Evolutionary conservation across 2,888 invertebrate species (phyloP).

Genomic region (Heteropelma amictum): DNA sequence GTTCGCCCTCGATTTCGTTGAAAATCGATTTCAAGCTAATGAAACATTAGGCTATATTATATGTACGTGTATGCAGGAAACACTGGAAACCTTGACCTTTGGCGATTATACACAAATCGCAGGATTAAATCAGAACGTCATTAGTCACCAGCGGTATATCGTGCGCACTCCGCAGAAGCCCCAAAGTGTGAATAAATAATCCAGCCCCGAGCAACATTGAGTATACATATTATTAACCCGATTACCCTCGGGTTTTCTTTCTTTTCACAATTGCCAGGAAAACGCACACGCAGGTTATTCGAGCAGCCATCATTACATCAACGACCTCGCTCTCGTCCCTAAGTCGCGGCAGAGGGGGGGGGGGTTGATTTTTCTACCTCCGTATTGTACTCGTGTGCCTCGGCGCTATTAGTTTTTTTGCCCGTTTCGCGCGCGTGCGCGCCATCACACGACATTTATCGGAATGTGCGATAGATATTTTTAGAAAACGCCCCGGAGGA

Average conservation of each 20-base stretch:
- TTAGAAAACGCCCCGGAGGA: too few species aligned
- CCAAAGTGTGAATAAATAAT: not conserved
- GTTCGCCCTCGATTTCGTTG: too few species aligned
- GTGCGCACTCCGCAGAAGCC: slow-evolving; percentile 1
- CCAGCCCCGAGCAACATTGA: not conserved
- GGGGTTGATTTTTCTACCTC: too few species aligned
- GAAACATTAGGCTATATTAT: not conserved
- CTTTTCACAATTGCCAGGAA: not conserved
- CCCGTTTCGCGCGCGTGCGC: too few species aligned
- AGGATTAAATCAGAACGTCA: slow-evolving; percentile 26
- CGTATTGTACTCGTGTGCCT: too few species aligned
- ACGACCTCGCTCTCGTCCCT: too few species aligned
- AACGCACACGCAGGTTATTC: not conserved
- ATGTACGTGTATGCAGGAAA: not conserved
- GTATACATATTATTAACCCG: not conserved
- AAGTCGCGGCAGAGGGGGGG: too few species aligned
- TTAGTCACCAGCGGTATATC: slow-evolving; percentile 15
- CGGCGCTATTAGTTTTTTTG: too few species aligned
- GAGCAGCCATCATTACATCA: too few species aligned
- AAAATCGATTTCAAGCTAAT: too few species aligned
- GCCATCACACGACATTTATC: too few species aligned
- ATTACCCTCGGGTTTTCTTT: not conserved
- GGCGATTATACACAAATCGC: slow-evolving; percentile 34
- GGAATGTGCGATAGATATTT: too few species aligned
- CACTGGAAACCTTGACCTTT: slow-evolving; percentile 62